Conservation (phyloP, 2,113 vertebrate species). For the Leptosomus discolor region DNA sequence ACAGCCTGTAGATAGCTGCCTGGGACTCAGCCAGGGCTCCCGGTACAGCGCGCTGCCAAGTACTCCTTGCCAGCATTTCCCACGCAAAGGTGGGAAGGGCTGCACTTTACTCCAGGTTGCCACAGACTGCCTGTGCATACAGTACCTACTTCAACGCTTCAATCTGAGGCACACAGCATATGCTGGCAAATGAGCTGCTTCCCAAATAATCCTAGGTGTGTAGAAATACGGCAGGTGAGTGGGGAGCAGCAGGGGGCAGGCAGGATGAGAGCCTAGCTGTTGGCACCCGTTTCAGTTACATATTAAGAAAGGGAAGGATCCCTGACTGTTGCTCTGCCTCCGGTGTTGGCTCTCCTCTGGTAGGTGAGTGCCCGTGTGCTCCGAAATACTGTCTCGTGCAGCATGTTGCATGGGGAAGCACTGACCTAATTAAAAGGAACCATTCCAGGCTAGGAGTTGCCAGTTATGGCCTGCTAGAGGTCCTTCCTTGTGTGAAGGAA, state of each 20-base stretch:
- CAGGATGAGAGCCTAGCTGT: neutral
- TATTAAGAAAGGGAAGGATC: neutral
- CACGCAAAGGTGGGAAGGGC: slow-evolving; percentile 8
- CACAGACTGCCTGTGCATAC: neutral
- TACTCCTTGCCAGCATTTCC: slow-evolving; percentile 2
- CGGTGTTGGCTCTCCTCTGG: neutral
- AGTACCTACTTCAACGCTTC: neutral
- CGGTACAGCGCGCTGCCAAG: neutral
- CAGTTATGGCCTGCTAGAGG: slow-evolving; percentile 29
- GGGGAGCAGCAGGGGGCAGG: neutral
- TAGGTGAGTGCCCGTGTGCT: neutral
- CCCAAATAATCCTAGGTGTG: neutral
- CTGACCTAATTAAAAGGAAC: slow-evolving; percentile 63
- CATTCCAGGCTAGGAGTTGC: slow-evolving; percentile 28
- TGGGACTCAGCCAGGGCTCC: neutral
- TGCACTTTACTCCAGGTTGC: slow-evolving; percentile 7
- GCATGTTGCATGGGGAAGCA: slow-evolving; percentile 17
- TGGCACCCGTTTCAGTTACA: neutral
- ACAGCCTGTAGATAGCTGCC: neutral
- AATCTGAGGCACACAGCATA: neutral
- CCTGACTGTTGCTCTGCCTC: neutral
- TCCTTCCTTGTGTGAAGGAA: slow-evolving; percentile 47
- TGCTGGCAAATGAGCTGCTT: slow-evolving; percentile 34
- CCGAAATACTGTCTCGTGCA: neutral
- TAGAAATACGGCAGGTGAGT: neutral